Evolutionary conservation across 1,140 invertebrate species (phyloP).

Genomic region (Delia radicum): DNA sequence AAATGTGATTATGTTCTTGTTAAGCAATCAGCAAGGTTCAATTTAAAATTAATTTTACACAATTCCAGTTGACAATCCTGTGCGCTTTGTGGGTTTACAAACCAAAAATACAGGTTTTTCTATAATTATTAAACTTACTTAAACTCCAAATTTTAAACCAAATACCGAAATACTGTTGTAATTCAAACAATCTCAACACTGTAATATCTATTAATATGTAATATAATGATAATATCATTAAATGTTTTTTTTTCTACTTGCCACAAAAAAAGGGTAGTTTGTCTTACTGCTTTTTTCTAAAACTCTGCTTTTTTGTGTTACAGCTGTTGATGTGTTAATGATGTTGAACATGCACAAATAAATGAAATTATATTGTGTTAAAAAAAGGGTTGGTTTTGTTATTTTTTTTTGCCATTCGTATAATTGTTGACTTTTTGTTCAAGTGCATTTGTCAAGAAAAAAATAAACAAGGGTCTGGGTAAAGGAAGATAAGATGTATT

Average conservation of each 20-base stretch:
- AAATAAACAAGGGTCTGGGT: not conserved
- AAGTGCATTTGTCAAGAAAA: not conserved
- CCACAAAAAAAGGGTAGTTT: not conserved
- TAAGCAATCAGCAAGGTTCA: too few relatives aligned
- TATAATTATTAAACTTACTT: too few relatives aligned
- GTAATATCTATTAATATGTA: not conserved
- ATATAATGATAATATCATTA: not conserved
- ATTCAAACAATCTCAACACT: too few relatives aligned
- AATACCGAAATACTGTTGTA: too few relatives aligned
- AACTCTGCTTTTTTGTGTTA: not conserved
- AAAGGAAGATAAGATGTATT: not conserved
- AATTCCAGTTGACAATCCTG: too few relatives aligned
- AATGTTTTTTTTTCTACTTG: not conserved
- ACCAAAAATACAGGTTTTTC: too few relatives aligned
- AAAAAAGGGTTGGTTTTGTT: not conserved
- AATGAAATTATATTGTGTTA: not conserved
- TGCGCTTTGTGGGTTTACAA: too few relatives aligned
- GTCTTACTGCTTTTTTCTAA: not conserved
- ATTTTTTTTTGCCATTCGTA: not conserved
- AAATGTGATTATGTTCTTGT: too few relatives aligned
- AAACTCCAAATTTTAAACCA: too few relatives aligned
- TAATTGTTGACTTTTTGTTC: not conserved
- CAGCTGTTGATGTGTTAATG: conserved; percentile 3
- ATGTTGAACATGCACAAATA: conserved; percentile 4
- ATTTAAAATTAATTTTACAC: too few relatives aligned